Base-by-base conservation (phyloP, 2,888 invertebrate genomes). In the Pristionchus entomophagus region DNA sequence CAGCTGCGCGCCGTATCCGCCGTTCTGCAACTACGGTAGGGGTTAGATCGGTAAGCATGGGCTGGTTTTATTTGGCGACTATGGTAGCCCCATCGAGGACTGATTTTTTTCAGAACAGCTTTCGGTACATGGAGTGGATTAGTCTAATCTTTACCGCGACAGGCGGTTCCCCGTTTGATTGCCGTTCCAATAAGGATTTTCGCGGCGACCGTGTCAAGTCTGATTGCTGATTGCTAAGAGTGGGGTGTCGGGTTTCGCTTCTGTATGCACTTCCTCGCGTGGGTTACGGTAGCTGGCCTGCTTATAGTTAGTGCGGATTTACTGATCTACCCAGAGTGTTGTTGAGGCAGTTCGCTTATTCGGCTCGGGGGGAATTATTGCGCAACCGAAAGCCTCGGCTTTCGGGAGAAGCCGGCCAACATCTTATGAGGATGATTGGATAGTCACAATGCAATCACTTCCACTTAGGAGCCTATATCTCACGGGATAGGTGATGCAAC, bases 1-100 rank as follows among this genome's bases (percentile, higher is more conserved):
- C 26, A 90, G 83, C 19, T 88, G 84, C 17, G 90, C 86, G 12
- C 86, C 87, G 85, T 90, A 90, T 17, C 86, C 88, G 59, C 88
- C 87, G 77, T 85, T 85, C 77, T 85, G 85, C 51, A 85, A 65
- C 62, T 82, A 26, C 65, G 35, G 22, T 65, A 35, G 35, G 65
- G 65, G 35, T 62, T 62, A 62, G 6, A 14, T 6, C 14, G 45
- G 6, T 14, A 45, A 45, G 45, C 8, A 45, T 45, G 45, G 14
- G 14, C 45, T 45, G 14, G 45, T 14, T 14, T 45, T 45, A 45
- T 45, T 45, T 45, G 51, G 17, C 22, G 56, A 5, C 12, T 65
- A 65, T 8, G n/a, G 35, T n/a, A 53, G 32, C 19, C 14, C 29
- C 14, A n/a, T 38, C 14, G 49, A 32, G 12, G 38, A 49, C 26